These are phyloP conservation scores for Uropsilus gracilis DNA, from an alignment of 2,113 vertebrate species.

Conservation along the genomic window DNA sequence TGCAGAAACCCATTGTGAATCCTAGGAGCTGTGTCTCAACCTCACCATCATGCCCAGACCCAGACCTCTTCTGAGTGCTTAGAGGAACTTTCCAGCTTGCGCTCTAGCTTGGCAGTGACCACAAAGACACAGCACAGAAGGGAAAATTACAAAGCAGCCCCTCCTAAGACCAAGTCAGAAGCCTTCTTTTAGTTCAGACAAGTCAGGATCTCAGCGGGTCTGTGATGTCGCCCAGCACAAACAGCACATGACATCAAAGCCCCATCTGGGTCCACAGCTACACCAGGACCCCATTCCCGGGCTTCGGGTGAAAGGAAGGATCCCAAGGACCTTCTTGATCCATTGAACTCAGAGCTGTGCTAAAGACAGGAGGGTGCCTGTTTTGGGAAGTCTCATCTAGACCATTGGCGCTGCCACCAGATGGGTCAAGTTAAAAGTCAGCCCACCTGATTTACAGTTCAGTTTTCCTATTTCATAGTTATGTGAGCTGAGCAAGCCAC, in stretches of 20 bases:
- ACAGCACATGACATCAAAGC: neutral
- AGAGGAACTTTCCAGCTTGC: neutral
- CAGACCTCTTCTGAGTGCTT: neutral
- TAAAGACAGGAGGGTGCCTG: neutral
- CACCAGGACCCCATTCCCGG: neutral
- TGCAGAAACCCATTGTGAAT: neutral
- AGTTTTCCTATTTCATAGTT: no score
- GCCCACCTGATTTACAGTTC: neutral
- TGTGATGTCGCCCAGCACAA: neutral
- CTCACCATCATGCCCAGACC: rapidly evolving
- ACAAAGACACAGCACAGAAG: neutral
- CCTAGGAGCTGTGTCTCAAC: neutral
- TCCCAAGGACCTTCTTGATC: neutral
- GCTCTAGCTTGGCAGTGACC: neutral
- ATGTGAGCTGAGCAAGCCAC: neutral
- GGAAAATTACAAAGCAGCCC: neutral
- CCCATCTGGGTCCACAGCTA: rapidly evolving
- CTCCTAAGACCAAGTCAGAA: neutral
- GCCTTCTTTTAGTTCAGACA: neutral
- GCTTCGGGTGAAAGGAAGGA: no score
- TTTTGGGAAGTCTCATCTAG: neutral
- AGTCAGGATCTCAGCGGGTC: neutral
- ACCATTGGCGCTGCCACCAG: neutral
- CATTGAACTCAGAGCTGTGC: neutral
- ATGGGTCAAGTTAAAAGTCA: no score